Conservation (phyloP, 2,888 invertebrate genomes). For the Eueremaeus valkanovi region DNA sequence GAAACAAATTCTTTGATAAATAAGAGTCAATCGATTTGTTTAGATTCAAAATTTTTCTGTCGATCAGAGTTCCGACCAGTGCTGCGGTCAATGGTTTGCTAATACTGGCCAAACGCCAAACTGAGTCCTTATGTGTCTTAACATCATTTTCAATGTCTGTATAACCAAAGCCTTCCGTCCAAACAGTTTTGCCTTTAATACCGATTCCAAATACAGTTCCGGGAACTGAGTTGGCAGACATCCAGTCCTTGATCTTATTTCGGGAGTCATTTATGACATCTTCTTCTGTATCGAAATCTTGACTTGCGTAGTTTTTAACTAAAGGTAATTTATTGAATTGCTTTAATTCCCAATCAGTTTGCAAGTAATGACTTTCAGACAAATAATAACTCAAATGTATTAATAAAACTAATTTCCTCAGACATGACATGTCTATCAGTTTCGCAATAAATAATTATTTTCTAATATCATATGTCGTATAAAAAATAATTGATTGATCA, state of each 20-base stretch:
- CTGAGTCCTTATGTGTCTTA: not conserved
- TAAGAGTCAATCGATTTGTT: not conserved
- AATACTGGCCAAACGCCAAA: constrained; percentile 22
- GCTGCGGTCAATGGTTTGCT: constrained; percentile 32
- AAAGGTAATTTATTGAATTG: not conserved
- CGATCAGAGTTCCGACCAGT: constrained; percentile 5
- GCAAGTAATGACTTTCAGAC: no score
- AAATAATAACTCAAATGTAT: no score
- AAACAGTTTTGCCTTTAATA: not conserved
- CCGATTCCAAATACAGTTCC: not conserved
- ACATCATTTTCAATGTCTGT: constrained; percentile 34
- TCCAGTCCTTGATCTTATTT: not conserved
- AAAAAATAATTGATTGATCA: no score
- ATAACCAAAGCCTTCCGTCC: constrained; percentile 17
- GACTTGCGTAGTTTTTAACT: not conserved
- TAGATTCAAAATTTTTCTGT: not conserved
- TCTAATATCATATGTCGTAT: no score
- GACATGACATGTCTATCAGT: no score
- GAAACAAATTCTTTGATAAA: constrained; percentile 22
- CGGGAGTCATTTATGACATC: not conserved
- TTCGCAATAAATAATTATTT: no score
- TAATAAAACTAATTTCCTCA: no score
- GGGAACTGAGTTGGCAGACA: not conserved
- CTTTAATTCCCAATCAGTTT: not conserved
- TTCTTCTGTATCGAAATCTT: not conserved